Base-by-base conservation (phyloP, 2,888 invertebrate genomes). In the Eupithecia vulgata region DNA sequence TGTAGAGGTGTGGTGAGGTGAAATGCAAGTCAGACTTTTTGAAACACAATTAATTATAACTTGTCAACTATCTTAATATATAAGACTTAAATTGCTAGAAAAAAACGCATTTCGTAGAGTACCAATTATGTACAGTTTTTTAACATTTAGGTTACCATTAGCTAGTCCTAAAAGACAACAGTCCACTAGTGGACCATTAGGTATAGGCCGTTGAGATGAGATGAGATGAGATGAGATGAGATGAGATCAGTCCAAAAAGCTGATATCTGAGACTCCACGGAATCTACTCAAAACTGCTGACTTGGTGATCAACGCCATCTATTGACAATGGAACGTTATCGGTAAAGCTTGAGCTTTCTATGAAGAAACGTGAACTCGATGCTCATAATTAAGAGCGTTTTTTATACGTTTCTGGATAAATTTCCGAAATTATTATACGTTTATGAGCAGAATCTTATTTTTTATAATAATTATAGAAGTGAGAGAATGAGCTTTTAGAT, bases 261-360 rank as follows among this genome's bases (percentile, higher is more conserved):
- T n/a, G n/a, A 0, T 45, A 0, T 7, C 0, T 48, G 2, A 48
- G 17, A 8, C 21, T 52, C 12, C 12, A 10, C 8, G 48, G 5
- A 25, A 61, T 17, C 34, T 17, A 61, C 61, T 52, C 12, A 2
- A 4, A 21, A 21, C 21, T 8, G 52, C 52, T 52, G 52, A 21
- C 12, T 13, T 25, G 57, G 52, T 12, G 48, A 67, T 69, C 21
- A 80, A 71, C 79, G 81, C 80, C 81, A 81, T 80, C 81, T 81
- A 71, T 68, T 66, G 65, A 34, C 45, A 30, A 15, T 40, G 35
- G 15, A 52, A 15, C 21, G 5, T 35, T 68, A 76, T 74, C 74
- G 57, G 57, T 69, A 68, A 62, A 21, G n/a, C 52, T 15, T n/a
- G 34, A 68, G 59, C 17, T 45, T 48, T 69, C 68, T 42, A 35